A percentile compares a stretch with the other conserved stretches of the same genome.
These are phyloP conservation scores for Recurvirostra avosetta DNA, from an alignment of 2,113 vertebrate species.

Conservation along the genomic window DNA sequence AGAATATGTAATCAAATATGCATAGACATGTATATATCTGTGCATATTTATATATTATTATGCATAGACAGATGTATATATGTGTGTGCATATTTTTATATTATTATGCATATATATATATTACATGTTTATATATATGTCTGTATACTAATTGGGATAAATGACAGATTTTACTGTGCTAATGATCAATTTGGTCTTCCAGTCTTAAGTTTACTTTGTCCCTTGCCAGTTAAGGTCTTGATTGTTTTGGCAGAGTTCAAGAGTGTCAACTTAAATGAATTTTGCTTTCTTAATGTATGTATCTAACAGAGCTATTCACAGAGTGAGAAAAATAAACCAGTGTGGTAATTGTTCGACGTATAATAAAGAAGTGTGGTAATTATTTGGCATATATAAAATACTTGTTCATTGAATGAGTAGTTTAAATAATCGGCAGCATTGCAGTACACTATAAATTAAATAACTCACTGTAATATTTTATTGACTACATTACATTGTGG, in stretches of 20 bases:
- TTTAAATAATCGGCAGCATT: neutral
- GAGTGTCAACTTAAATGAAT: neutral
- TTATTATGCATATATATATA: no score
- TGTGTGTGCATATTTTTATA: no score
- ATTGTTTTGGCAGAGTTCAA: neutral
- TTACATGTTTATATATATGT: fast-evolving
- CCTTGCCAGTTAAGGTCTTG: neutral
- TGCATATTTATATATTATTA: no score
- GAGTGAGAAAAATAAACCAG: neutral
- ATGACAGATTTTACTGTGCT: neutral
- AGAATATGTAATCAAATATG: no score
- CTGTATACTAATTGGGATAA: neutral
- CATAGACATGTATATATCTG: no score
- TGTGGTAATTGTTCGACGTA: neutral
- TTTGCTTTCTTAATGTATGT: neutral
- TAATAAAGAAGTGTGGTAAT: neutral
- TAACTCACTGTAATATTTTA: neutral
- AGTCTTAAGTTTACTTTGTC: neutral
- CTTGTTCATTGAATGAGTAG: neutral
- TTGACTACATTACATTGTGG: neutral
- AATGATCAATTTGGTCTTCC: neutral
- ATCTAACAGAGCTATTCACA: neutral
- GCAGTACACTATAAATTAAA: neutral
- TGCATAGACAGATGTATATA: no score
- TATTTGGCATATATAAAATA: neutral